phyloP scores from a whole-genome alignment of 2,888 invertebrate species.

The Pachydiplax longipennis region DNA sequence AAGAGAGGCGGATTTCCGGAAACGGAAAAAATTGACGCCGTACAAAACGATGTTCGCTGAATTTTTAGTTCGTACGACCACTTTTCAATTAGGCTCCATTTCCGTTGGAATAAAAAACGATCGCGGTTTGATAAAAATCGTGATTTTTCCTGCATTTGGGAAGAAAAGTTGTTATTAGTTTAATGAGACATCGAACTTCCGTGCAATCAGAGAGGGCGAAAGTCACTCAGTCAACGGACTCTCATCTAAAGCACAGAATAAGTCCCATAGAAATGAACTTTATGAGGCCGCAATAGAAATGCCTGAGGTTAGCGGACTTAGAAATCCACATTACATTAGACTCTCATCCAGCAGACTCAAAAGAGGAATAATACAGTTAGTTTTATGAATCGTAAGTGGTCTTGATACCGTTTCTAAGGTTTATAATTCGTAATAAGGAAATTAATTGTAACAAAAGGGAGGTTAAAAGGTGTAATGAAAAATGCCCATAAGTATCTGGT shows the following conservation, averaged over 20 bases:
- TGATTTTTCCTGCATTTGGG: background rate
- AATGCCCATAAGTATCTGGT: no score
- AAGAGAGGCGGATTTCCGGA: background rate
- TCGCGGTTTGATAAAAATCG: background rate
- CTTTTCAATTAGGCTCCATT: slow-evolving; percentile 23
- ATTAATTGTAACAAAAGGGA: no score
- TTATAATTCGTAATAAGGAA: no score
- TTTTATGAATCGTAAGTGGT: no score
- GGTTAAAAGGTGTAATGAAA: no score
- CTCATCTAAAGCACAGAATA: background rate
- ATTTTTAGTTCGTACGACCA: slow-evolving; percentile 5
- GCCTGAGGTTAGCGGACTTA: no score
- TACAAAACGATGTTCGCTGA: slow-evolving; percentile 8
- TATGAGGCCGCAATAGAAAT: no score
- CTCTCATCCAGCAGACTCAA: no score
- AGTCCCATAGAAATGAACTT: no score
- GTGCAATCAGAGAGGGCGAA: background rate
- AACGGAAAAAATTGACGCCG: background rate
- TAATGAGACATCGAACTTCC: background rate
- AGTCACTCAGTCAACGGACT: background rate
- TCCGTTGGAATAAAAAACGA: background rate
- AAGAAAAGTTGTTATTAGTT: slow-evolving; percentile 2
- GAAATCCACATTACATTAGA: no score
- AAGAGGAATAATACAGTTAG: no score
- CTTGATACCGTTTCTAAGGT: no score